Conservation (phyloP, 2,797 vertebrate genomes). For the Propithecus deckenii region DNA sequence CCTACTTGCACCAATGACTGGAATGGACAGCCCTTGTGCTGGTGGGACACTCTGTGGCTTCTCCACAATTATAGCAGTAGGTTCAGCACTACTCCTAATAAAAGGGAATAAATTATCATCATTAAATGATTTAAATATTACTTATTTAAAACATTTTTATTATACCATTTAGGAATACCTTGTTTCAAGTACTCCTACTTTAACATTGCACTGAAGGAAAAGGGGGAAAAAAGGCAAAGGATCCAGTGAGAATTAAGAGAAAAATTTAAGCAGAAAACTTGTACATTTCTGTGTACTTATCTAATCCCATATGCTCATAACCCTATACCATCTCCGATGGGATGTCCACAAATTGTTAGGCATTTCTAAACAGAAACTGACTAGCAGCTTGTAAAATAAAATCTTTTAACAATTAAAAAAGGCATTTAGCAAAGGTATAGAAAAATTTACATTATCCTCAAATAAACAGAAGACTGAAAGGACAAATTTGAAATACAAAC, state of each 20-base stretch:
- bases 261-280: neutral
- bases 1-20: conserved; percentile 89
- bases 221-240: neutral
- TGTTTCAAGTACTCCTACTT: conserved; percentile 23
- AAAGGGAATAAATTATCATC: conserved; percentile 46
- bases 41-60: conserved; percentile 67
- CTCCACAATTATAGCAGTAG: conserved; percentile 70
- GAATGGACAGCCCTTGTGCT: conserved; percentile 86
- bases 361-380: conserved; percentile 28
- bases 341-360: neutral
- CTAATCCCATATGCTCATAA: neutral
- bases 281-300: neutral
- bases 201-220: neutral
- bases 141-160: neutral
- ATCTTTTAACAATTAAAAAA: neutral
- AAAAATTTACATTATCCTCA: conserved; percentile 7
- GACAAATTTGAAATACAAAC: conserved; percentile 71
- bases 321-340: neutral
- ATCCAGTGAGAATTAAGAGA: neutral
- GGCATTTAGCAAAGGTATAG: conserved; percentile 21
- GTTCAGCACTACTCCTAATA: conserved; percentile 76
- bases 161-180: conserved; percentile 29
- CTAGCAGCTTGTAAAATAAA: neutral
- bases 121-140: conserved; percentile 40
- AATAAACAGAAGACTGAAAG: conserved; percentile 5